phyloP scores from a whole-genome alignment of 2,113 vertebrate genomes.

The Perognathus longimembris region DNA sequence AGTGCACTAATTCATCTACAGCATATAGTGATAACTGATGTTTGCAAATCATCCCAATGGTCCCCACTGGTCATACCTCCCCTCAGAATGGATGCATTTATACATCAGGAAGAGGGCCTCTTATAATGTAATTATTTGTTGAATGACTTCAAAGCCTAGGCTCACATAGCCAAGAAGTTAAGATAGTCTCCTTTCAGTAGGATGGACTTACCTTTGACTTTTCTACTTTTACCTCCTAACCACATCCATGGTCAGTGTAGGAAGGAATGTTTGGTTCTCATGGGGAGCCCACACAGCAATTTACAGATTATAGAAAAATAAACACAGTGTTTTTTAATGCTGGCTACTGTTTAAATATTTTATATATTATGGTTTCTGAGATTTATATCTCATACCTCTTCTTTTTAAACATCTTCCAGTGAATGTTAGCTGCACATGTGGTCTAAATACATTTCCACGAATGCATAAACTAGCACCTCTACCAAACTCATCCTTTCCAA shows the following conservation, averaged over 20 bases:
- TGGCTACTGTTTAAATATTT: neutral
- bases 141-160: neutral
- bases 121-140: neutral
- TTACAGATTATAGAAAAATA: neutral
- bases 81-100: neutral
- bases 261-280: neutral
- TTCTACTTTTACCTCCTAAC: neutral
- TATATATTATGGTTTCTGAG: no score
- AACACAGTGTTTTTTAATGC: neutral
- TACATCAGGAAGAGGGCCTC: neutral
- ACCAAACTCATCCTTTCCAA: no score
- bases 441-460: no score
- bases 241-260: neutral
- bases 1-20: neutral
- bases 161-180: accelerated
- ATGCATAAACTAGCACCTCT: no score
- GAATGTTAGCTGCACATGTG: no score
- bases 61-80: neutral
- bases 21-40: no score
- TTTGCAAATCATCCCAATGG: neutral
- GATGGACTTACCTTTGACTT: neutral
- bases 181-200: neutral
- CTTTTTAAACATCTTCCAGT: no score
- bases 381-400: neutral
- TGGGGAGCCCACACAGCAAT: neutral